These are phyloP conservation scores for Bufotes viridis DNA, from an alignment of 2,797 vertebrate genomes.

Conservation along the genomic window DNA sequence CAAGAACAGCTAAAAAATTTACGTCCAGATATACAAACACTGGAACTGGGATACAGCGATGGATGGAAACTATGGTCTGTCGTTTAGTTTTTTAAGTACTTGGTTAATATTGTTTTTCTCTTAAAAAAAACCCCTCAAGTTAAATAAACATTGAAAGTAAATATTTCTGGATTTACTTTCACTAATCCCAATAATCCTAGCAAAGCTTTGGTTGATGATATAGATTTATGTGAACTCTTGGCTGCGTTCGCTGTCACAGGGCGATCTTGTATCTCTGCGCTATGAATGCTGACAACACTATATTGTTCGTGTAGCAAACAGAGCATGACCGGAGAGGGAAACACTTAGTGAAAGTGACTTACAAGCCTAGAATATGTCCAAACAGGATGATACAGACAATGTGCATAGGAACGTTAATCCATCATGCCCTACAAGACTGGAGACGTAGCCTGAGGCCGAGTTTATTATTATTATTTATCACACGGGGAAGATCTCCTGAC, in stretches of 20 bases:
- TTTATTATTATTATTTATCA: neutral
- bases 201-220: slow-evolving; percentile 17
- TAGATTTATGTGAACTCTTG: slow-evolving; percentile 22
- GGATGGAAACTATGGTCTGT: neutral
- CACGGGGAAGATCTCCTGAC: neutral
- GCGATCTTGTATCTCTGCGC: neutral
- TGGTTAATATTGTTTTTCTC: slow-evolving; percentile 15
- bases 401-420: neutral
- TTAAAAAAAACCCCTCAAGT: neutral
- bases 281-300: slow-evolving; percentile 4
- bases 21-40: neutral
- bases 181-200: slow-evolving; percentile 14
- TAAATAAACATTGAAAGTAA: slow-evolving; percentile 14
- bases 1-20: neutral
- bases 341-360: slow-evolving; percentile 2
- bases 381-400: no score
- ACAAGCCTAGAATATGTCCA: neutral
- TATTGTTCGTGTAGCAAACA: slow-evolving; percentile 6
- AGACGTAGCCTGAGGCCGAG: neutral
- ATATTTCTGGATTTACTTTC: slow-evolving; percentile 1
- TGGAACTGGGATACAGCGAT: no score
- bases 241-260: neutral
- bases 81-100: neutral
- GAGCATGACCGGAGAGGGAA: neutral
- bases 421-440: neutral